A percentile compares a stretch with the other conserved stretches of the same genome.
Evolutionary conservation across 2,113 vertebrate genomes (phyloP).

Genomic region (Cervus canadensis): DNA sequence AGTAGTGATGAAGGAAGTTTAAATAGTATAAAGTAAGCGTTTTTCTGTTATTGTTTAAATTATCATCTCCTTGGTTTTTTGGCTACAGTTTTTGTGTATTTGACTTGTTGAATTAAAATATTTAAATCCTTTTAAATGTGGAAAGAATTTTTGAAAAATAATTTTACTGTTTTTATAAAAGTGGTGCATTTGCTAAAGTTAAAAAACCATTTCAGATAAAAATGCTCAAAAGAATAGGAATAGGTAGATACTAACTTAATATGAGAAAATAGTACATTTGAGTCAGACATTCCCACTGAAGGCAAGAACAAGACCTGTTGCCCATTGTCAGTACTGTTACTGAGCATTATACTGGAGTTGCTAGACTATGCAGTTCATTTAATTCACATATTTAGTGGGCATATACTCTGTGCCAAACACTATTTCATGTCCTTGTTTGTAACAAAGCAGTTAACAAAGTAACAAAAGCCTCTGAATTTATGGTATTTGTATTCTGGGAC

Average conservation of each 20-base stretch:
- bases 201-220: neutral
- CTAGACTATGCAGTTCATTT: neutral
- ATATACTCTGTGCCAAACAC: neutral
- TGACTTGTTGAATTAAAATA: slow-evolving; percentile 55
- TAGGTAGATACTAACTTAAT: neutral
- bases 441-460: neutral
- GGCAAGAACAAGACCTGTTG: neutral
- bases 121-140: slow-evolving; percentile 16
- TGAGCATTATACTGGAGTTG: neutral
- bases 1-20: slow-evolving; percentile 2
- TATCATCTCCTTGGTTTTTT: neutral
- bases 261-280: neutral
- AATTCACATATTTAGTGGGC: slow-evolving; percentile 12
- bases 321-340: neutral
- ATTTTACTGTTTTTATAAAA: slow-evolving; percentile 36
- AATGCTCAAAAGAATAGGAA: neutral
- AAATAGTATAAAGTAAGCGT: neutral
- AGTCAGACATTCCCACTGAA: neutral
- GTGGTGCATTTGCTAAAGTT: neutral
- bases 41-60: slow-evolving; percentile 49
- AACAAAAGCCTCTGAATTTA: neutral
- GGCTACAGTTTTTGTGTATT: slow-evolving; percentile 34
- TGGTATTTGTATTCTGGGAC: neutral
- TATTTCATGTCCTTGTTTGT: neutral
- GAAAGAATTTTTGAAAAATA: slow-evolving; percentile 26